These are phyloP conservation scores for Wasmannia auropunctata DNA, from an alignment of 1,140 invertebrate genomes.

Conservation along the genomic window DNA sequence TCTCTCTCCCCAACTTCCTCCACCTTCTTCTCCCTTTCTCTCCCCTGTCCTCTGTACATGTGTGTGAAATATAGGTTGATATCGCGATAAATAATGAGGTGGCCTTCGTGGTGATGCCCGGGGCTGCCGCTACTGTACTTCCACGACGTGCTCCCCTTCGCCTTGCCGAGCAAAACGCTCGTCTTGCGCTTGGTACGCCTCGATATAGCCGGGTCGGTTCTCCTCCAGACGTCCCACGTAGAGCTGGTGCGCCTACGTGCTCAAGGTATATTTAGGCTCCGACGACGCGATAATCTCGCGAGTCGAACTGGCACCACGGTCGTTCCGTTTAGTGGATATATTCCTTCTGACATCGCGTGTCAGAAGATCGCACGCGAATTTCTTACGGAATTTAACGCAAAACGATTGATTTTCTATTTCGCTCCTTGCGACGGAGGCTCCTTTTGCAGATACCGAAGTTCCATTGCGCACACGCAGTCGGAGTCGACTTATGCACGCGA, in stretches of 20 bases:
- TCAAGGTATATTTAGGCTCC: constrained; percentile 37
- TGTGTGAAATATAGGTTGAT: constrained; percentile 84
- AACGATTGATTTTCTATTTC: background rate
- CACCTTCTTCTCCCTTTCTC: background rate
- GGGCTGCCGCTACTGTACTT: constrained; percentile 82
- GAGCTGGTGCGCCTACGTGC: constrained; percentile 58
- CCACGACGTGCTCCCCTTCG: constrained; percentile 64
- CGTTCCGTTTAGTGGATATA: background rate
- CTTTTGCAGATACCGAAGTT: background rate
- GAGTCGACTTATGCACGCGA: background rate
- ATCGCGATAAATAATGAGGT: constrained; percentile 84
- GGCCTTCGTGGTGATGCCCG: constrained; percentile 81
- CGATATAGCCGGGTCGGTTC: constrained; percentile 45
- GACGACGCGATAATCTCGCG: constrained; percentile 32
- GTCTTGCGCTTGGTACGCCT: constrained; percentile 62
- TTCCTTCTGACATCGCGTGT: background rate
- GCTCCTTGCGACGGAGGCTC: background rate
- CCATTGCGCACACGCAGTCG: background rate
- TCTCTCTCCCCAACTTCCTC: background rate
- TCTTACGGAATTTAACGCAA: background rate
- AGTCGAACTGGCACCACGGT: background rate
- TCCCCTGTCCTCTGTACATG: constrained; percentile 4
- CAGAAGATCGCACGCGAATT: background rate
- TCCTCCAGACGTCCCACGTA: constrained; percentile 54
- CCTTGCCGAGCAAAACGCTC: constrained; percentile 61